phyloP scores from a whole-genome alignment of 53 echinoderm and acorn worm species.

The Luidia sarsii region DNA sequence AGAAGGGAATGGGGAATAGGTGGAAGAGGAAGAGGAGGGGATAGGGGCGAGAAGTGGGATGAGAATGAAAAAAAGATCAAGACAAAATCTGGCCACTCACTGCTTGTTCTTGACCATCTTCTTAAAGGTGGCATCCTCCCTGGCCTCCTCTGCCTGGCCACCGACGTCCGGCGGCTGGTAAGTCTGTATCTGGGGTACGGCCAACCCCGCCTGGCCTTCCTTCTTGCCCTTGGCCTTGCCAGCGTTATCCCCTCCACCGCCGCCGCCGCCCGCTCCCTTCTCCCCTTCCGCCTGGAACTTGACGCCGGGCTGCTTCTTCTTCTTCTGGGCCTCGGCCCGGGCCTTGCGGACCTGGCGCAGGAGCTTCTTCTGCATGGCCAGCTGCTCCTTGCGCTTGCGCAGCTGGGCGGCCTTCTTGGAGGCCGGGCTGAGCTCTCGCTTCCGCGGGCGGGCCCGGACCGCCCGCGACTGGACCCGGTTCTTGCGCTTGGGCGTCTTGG shows the following conservation, averaged over 20 bases:
- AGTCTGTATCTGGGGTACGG: constrained; percentile 38
- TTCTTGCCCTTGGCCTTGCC: constrained; percentile 19
- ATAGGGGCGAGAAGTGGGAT: no score
- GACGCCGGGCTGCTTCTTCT: constrained; percentile 65
- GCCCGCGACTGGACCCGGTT: constrained; percentile 31
- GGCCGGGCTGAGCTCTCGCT: constrained; percentile 36
- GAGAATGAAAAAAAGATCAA: neutral
- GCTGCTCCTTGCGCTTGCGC: constrained; percentile 85
- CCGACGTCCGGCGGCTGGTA: constrained; percentile 25
- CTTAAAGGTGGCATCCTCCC: constrained; percentile 72
- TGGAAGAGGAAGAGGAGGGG: no score
- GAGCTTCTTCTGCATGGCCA: constrained; percentile 78
- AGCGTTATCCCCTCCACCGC: constrained; percentile 25
- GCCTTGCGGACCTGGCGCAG: constrained; percentile 67
- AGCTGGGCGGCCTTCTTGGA: constrained; percentile 60
- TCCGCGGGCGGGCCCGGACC: constrained; percentile 12
- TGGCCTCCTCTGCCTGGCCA: constrained; percentile 28
- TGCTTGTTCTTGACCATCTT: constrained; percentile 89
- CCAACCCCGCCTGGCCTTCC: constrained; percentile 4
- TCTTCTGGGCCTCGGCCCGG: constrained; percentile 67
- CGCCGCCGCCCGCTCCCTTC: constrained; percentile 40
- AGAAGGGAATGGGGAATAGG: no score
- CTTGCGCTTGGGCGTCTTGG: constrained; percentile 1
- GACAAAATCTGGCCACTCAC: constrained; percentile 42
- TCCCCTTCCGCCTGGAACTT: constrained; percentile 73